phyloP scores from a whole-genome alignment of 2,888 invertebrate species.

The Thymelicus lineola region DNA sequence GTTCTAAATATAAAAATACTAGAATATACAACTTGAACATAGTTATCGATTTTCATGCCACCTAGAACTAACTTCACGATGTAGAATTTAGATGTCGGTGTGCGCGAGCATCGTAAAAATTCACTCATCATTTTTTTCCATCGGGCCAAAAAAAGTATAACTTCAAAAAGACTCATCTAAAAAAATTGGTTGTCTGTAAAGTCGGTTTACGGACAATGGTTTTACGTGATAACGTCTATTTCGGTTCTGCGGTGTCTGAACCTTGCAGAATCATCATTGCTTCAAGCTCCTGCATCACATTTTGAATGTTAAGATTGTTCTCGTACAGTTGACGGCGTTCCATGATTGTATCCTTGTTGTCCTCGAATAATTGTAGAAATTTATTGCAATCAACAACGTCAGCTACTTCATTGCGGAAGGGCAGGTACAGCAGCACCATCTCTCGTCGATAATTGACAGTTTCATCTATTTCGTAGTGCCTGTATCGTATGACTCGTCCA shows the following conservation, averaged over 20 bases:
- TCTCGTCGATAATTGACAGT: slow-evolving; percentile 53
- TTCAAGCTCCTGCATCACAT: slow-evolving; percentile 51
- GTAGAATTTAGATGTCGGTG: too few species aligned
- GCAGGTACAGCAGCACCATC: slow-evolving; percentile 54
- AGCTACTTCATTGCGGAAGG: slow-evolving; percentile 53
- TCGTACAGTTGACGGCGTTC: slow-evolving; percentile 50
- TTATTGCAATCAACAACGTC: slow-evolving; percentile 54
- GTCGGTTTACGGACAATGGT: too few species aligned
- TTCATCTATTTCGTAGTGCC: slow-evolving; percentile 53
- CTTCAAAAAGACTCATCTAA: too few species aligned
- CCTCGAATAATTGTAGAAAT: slow-evolving; percentile 50
- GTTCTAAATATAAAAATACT: too few species aligned
- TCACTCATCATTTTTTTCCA: too few species aligned
- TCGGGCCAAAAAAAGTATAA: too few species aligned
- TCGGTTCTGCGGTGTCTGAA: slow-evolving; percentile 40
- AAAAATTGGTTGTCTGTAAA: too few species aligned
- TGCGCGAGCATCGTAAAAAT: too few species aligned
- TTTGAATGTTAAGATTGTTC: slow-evolving; percentile 52
- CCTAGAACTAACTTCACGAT: slow-evolving; percentile 2
- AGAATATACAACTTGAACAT: too few species aligned
- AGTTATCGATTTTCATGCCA: too few species aligned
- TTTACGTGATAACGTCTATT: too few species aligned
- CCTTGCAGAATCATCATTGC: slow-evolving; percentile 51
- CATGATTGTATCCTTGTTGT: slow-evolving; percentile 49
- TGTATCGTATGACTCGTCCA: slow-evolving; percentile 53